Base-by-base conservation (phyloP, 2,888 invertebrate genomes). In the Trisateles emortualis region DNA sequence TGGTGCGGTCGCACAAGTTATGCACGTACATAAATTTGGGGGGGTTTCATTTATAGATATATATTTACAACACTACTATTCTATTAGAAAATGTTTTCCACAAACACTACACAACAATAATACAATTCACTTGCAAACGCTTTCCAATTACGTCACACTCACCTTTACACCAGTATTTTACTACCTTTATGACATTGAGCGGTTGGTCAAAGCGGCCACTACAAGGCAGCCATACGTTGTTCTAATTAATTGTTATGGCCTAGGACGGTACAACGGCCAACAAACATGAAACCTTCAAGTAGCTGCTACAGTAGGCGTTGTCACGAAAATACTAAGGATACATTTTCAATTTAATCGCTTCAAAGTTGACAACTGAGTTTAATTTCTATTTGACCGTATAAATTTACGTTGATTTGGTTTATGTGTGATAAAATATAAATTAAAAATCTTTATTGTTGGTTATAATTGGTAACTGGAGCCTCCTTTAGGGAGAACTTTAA, bases 181-280 rank as follows among this genome's bases (percentile, higher is more conserved):
- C 65, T 59, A 64, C 51, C 59, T 65, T 50, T 38, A 59, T 76
- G 77, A 79, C 77, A 78, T 76, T 76, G 77, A 52, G 60, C 44
- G 56, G 56, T 71, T 59, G 69, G 62, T 64, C 65, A 51, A 61
- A 60, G 64, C 63, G 63, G 64, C 51, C 66, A 64, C 67, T 68
- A 72, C 65, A 75, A 68, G 72, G 73, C 65, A 66, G 67, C 71
- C 68, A 78, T 84, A 87, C 83, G 84, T 87, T 88, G 88, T 84
- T 87, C 84, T 88, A 90, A 90, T 91, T 90, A 91, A 91, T 90
- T 87, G 89, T 89, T 87, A 87, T 81, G 64, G 81, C 79, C 80
- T 80, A 78, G 83, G 83, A 81, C 79, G 78, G 65, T 75, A 73
- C 81, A 88, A 90, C 80, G 81, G 81, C 84, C 64, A 61, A 65